These are phyloP conservation scores for Gastracanthus pulcherrimus DNA, from an alignment of 2,888 invertebrate genomes.

Conservation along the genomic window DNA sequence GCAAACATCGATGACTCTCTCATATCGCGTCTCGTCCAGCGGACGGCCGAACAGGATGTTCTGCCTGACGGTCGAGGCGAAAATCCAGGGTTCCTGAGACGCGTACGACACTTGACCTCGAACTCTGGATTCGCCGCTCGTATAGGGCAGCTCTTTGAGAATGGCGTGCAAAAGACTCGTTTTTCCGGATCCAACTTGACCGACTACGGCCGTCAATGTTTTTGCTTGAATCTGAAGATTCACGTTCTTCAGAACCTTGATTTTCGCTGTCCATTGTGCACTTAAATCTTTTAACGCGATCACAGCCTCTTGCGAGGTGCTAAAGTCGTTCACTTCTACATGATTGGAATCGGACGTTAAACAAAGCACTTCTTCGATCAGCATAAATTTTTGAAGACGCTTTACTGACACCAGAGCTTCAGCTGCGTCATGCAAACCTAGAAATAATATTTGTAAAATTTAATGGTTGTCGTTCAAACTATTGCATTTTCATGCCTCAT, in stretches of 20 bases:
- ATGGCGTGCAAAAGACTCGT: conserved; percentile 80
- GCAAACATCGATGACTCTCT: conserved; percentile 82
- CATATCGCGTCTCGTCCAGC: conserved; percentile 69
- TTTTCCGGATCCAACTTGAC: conserved; percentile 85
- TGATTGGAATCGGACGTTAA: neutral
- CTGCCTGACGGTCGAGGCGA: conserved; percentile 83
- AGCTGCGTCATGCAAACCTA: conserved; percentile 83
- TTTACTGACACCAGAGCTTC: conserved; percentile 82
- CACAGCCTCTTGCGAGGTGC: conserved; percentile 51
- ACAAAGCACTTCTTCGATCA: conserved; percentile 39
- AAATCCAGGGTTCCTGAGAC: conserved; percentile 91
- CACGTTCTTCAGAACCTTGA: conserved; percentile 84
- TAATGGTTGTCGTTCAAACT: too few species aligned
- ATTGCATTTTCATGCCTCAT: too few species aligned
- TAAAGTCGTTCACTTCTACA: neutral
- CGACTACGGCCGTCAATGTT: conserved; percentile 82
- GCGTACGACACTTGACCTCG: conserved; percentile 86
- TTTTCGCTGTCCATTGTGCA: conserved; percentile 85
- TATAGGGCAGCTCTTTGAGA: conserved; percentile 83
- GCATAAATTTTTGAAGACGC: conserved; percentile 75
- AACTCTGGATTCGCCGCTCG: conserved; percentile 81
- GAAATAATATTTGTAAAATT: conserved; percentile 56
- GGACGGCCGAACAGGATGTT: conserved; percentile 78
- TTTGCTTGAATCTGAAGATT: conserved; percentile 83
- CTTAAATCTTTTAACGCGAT: conserved; percentile 81